phyloP scores from a whole-genome alignment of 2,797 vertebrate species.

The Premnoplex brunnescens region DNA sequence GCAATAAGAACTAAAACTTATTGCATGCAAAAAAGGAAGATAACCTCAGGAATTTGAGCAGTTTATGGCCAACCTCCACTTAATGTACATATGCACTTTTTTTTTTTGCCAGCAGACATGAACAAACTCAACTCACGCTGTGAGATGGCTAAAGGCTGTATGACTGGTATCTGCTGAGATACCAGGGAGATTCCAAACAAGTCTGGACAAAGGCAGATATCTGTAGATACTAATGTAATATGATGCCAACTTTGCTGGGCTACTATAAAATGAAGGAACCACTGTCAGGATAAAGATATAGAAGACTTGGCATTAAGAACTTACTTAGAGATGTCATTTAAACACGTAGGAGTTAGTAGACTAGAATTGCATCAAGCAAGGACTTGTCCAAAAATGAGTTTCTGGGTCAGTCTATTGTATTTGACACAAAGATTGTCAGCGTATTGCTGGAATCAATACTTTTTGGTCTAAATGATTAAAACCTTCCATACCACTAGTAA shows the following conservation, averaged over 20 bases:
- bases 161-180: neutral
- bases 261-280: neutral
- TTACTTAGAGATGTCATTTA: fast-evolving
- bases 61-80: neutral
- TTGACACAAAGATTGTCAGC: neutral
- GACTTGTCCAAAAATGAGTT: neutral
- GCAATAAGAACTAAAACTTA: neutral
- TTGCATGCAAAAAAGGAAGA: neutral
- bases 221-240: neutral
- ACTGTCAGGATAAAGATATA: neutral
- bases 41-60: neutral
- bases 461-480: neutral
- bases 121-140: neutral
- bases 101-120: neutral
- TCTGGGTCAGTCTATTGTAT: neutral
- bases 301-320: neutral
- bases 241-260: neutral
- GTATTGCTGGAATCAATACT: neutral
- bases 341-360: neutral
- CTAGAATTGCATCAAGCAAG: neutral
- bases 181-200: neutral
- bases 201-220: neutral
- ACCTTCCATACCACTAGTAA: neutral
- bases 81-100: neutral
- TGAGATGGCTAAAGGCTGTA: neutral